Evolutionary conservation across 2,113 vertebrate species (phyloP), one percentile per base, ranked within the genome.

Genomic region (Corythoichthys intestinalis): DNA sequence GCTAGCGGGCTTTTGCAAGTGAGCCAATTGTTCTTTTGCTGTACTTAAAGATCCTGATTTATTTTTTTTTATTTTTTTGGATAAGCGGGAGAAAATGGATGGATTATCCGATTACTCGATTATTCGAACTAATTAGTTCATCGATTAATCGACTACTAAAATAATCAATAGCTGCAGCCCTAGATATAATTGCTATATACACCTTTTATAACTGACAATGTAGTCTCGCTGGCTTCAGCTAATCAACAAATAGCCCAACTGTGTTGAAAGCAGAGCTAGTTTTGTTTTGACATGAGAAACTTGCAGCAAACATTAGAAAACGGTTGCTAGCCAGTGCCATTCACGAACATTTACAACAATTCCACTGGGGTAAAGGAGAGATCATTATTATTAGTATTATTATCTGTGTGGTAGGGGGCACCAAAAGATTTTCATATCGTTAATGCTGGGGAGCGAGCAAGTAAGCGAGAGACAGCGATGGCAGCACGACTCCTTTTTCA

Each of bases 401-500:
- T 52, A 70, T 77, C 71, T 82, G 67, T 56, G 53, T 9, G 53
- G n/a, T 8, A 4, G 20, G 20, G 20, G 53, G 53, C 10, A 65
- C 38, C 70, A 44, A 70, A 78, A 59, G 71, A 67, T 60, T 48
- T 56, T 52, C 66, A 48, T 80, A 80, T 79, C 75, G 83, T 66
- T 74, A 77, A 72, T 70, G 76, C 76, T 57, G 65, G 80, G 76
- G 75, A 82, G 84, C 82, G 83, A 85, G 87, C 15, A 38, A 59
- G 57, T 37, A 35, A 61, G 59, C 37, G 59, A 15, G 57, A 61
- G 60, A 46, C 60, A 20, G 56, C 56, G 34, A 58, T 83, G 87
- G 86, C 90, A 87, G 88, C 89, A 88, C 87, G 83, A 86, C 87
- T 91, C 86, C 71, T 84, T 77, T 88, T 76, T 71, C 69, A 66